Evolutionary conservation across 2,113 vertebrate genomes (phyloP).

Genomic region (Semicossyphus pulcher): DNA sequence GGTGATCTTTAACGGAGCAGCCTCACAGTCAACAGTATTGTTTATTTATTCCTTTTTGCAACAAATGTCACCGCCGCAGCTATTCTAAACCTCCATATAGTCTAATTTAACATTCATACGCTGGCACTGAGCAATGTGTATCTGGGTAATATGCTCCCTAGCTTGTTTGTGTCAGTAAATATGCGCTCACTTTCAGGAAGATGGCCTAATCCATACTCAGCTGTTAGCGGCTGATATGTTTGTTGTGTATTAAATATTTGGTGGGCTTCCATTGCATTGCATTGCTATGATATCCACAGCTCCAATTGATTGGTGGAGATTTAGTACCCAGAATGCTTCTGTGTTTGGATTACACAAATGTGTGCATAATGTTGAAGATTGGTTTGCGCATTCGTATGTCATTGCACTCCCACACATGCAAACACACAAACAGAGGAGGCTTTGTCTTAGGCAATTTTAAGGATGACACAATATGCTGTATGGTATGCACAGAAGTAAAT

Average conservation of each 20-base stretch:
- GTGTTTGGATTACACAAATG: constrained; percentile 81
- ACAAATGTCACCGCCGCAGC: constrained; percentile 34
- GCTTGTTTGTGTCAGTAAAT: constrained; percentile 75
- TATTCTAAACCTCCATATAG: constrained; percentile 33
- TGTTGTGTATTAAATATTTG: constrained; percentile 72
- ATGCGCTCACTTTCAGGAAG: constrained; percentile 63
- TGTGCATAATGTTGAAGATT: constrained; percentile 68
- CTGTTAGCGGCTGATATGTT: constrained; percentile 73
- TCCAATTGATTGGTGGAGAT: constrained; percentile 80
- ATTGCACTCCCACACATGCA: constrained; percentile 47
- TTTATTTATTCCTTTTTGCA: constrained; percentile 21
- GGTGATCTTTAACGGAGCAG: background rate
- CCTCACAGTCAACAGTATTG: background rate
- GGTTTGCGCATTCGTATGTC: constrained; percentile 59
- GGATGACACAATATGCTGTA: constrained; percentile 57
- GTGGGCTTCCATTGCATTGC: constrained; percentile 64
- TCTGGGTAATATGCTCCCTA: constrained; percentile 54
- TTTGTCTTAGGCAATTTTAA: constrained; percentile 74
- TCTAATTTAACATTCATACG: constrained; percentile 63
- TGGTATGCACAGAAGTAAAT: constrained; percentile 19
- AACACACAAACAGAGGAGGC: constrained; percentile 10
- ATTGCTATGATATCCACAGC: constrained; percentile 67
- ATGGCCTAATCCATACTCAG: constrained; percentile 74
- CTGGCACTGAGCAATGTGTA: constrained; percentile 48
- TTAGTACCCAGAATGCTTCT: constrained; percentile 75